Conservation (phyloP, 2,113 vertebrate species). For the Brachyistius frenatus region DNA sequence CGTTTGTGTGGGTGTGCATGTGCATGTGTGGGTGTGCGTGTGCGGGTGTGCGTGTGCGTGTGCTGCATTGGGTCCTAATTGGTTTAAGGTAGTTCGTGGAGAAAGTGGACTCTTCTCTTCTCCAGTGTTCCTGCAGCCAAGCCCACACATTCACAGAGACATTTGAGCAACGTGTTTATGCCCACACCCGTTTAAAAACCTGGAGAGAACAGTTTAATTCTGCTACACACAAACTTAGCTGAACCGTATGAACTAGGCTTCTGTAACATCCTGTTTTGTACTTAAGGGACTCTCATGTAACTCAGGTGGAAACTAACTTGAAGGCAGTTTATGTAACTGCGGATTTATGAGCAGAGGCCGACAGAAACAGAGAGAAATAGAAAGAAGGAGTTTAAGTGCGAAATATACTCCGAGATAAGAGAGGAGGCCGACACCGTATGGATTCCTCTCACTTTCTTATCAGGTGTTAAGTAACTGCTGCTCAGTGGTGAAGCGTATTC, state of each 20-base stretch:
- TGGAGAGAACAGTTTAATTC: constrained; percentile 28
- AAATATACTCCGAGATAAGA: constrained; percentile 44
- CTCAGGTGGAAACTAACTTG: constrained; percentile 72
- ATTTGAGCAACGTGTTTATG: constrained; percentile 25
- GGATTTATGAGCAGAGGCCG: constrained; percentile 70
- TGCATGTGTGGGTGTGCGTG: not conserved
- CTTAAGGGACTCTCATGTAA: constrained; percentile 67
- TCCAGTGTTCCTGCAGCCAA: not conserved
- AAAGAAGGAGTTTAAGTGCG: constrained; percentile 39
- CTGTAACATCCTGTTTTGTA: constrained; percentile 68
- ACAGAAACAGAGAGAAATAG: constrained; percentile 31
- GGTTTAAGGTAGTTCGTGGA: constrained; percentile 38
- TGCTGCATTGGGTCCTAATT: not conserved
- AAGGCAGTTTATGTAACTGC: constrained; percentile 75
- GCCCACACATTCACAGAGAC: constrained; percentile 26
- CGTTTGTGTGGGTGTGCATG: too few relatives aligned
- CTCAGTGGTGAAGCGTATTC: not conserved
- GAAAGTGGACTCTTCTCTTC: constrained; percentile 22
- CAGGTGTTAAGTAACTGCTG: constrained; percentile 12
- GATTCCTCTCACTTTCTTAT: constrained; percentile 4
- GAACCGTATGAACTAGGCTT: constrained; percentile 39
- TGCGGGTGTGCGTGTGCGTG: not conserved
- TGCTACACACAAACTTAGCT: constrained; percentile 10
- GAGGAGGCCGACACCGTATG: constrained; percentile 35
- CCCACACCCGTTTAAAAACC: constrained; percentile 34